phyloP scores from a whole-genome alignment of 2,113 vertebrate genomes.

The Tricholaema leucomelas region DNA sequence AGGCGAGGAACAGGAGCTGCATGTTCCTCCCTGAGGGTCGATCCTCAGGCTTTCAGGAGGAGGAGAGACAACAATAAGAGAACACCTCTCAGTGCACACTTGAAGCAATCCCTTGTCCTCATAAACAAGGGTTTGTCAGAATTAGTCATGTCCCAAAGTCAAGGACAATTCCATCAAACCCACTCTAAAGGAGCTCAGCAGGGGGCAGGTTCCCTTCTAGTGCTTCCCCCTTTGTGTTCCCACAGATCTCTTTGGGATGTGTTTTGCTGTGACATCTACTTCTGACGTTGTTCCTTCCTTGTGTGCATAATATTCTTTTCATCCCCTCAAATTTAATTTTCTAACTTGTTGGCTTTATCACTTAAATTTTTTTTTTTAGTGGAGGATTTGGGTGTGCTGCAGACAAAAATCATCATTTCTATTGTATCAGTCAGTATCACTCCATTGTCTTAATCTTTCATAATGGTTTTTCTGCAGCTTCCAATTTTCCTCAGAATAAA shows the following conservation, averaged over 20 bases:
- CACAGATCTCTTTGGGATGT: not conserved
- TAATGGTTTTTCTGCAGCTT: slow-evolving; percentile 74
- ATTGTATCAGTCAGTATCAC: slow-evolving; percentile 66
- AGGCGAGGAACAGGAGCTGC: not conserved
- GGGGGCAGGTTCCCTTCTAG: not conserved
- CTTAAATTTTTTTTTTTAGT: slow-evolving; percentile 59
- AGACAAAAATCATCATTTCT: slow-evolving; percentile 66
- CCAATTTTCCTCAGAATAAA: slow-evolving; percentile 72
- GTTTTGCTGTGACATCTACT: not conserved
- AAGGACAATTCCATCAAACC: not conserved
- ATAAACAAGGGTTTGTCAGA: not conserved
- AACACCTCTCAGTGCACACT: not conserved
- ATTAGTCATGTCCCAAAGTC: not conserved
- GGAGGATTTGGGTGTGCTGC: slow-evolving; percentile 44
- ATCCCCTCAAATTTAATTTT: slow-evolving; percentile 61
- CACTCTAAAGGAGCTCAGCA: fast-evolving
- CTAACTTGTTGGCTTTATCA: slow-evolving; percentile 67
- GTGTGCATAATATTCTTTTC: slow-evolving; percentile 45
- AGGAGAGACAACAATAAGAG: not conserved
- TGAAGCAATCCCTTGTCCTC: not conserved
- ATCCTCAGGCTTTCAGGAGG: not conserved
- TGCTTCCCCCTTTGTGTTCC: not conserved
- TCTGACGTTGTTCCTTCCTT: not conserved
- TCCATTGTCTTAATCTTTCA: slow-evolving; percentile 72
- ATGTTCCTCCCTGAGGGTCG: fast-evolving